Base-by-base conservation (phyloP, 2,888 invertebrate genomes). In the Drosophila demipolita region DNA sequence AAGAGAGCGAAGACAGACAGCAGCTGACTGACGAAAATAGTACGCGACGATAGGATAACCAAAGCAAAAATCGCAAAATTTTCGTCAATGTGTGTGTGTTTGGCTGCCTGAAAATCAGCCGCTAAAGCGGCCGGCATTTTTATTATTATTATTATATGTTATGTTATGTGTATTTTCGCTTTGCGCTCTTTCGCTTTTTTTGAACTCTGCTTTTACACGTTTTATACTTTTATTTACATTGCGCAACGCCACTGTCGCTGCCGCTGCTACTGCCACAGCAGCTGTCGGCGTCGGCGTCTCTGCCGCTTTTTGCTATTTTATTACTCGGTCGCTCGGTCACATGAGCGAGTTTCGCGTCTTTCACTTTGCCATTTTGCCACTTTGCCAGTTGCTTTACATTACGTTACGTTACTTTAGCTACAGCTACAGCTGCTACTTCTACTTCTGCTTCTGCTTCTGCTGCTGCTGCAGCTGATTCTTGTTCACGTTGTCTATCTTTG, bases 271-370 rank as follows among this genome's bases (percentile, higher is more conserved):
- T 11, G 61, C 45, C n/a, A 20, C 59, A 49, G 55, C 26, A 11
- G 36, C 33, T 48, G 55, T 33, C 45, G 40, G 6, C 26, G 49
- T n/a, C 2, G 20, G 36, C 66, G 66, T 52, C 66, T 45, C 66
- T 60, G 75, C 26, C 57, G 68, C 66, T 84, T 82, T 82, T 79
- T 75, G 78, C 82, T 79, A 82, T 90, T 82, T 90, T 90, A 89
- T 87, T 89, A 84, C 82, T 91, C 91, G 82, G 84, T 87, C 80
- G 80, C 80, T 87, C 78, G 89, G 91, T 90, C 89, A 89, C 80
- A 90, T 89, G 89, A 89, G 81, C 68, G 73, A 66, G 53, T 77
- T 80, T 70, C 68, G 66, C 73, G 72, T 69, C 80, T 81, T 74
- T 75, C 57, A 72, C 72, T 80, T 77, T 82, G 68, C 69, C 52